Evolutionary conservation across 2,888 invertebrate genomes (phyloP).

Genomic region (Suillia variegata): DNA sequence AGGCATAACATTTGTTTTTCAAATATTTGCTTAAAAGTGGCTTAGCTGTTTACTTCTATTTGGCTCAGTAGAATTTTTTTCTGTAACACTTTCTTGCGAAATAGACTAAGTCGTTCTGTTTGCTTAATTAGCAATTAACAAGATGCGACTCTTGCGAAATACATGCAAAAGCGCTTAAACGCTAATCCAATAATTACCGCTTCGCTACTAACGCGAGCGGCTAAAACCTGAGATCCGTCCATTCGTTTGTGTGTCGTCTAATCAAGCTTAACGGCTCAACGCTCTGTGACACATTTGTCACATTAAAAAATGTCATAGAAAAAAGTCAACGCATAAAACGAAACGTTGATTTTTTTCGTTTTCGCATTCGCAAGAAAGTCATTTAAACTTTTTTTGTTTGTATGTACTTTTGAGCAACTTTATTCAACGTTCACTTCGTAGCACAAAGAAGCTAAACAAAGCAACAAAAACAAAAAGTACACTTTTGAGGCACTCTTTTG

Average conservation of each 20-base stretch:
- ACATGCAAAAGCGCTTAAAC: not conserved
- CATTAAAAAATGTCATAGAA: not conserved
- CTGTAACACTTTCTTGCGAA: too few relatives aligned
- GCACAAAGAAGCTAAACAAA: not conserved
- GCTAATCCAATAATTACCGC: constrained; percentile 5
- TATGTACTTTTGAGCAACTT: not conserved
- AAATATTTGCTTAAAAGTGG: too few relatives aligned
- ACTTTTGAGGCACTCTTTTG: not conserved
- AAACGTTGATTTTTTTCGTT: not conserved
- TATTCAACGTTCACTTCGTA: not conserved
- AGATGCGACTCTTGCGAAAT: too few relatives aligned
- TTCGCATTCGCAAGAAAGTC: not conserved
- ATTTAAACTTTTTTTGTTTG: not conserved
- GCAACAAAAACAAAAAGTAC: not conserved
- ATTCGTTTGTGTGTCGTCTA: too few relatives aligned
- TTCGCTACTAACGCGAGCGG: not conserved
- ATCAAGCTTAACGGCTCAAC: not conserved
- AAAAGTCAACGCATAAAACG: not conserved
- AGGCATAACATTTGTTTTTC: too few relatives aligned
- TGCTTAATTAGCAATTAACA: too few relatives aligned
- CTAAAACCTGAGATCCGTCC: too few relatives aligned
- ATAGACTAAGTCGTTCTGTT: too few relatives aligned
- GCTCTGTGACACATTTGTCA: not conserved
- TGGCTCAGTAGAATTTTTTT: too few relatives aligned
- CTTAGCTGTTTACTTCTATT: not conserved